Evolutionary conservation across 2,113 vertebrate species (phyloP).

Genomic region (Thunnus maccoyii): DNA sequence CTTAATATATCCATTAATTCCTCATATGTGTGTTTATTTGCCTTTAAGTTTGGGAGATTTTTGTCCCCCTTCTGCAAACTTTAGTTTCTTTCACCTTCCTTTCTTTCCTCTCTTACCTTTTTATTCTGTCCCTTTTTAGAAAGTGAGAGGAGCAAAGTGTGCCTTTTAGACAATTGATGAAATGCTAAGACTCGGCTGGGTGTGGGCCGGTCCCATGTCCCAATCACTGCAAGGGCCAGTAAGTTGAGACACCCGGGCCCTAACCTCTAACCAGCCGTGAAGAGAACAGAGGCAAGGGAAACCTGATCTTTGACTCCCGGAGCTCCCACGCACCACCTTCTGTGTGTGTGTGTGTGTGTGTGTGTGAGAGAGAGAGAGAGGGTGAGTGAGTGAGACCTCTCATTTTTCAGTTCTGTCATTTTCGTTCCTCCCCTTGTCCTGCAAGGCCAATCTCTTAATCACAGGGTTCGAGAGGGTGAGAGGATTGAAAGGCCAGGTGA

Average conservation of each 20-base stretch:
- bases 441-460: conserved; percentile 81
- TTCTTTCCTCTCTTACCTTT: not conserved
- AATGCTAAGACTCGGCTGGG: conserved; percentile 48
- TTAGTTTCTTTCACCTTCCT: conserved; percentile 10
- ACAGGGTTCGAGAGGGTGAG: conserved; percentile 68
- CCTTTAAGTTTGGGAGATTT: conserved; percentile 1
- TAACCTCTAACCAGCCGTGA: conserved; percentile 78
- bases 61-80: not conserved
- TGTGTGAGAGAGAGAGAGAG: conserved; percentile 26
- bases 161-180: conserved; percentile 49
- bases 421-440: conserved; percentile 77
- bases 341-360: conserved; percentile 39
- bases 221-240: conserved; percentile 67
- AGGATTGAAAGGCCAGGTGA: conserved; percentile 80
- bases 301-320: conserved; percentile 82
- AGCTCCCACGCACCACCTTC: conserved; percentile 75
- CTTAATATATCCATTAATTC: conserved; percentile 31
- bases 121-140: not conserved
- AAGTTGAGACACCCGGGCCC: conserved; percentile 73
- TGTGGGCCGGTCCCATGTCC: conserved; percentile 67
- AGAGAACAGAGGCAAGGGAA: conserved; percentile 78
- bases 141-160: conserved; percentile 40
- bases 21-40: conserved; percentile 22
- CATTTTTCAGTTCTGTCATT: conserved; percentile 77
- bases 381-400: conserved; percentile 67